Conservation (phyloP, 2,113 vertebrate species). For the Cercocebus atys region DNA sequence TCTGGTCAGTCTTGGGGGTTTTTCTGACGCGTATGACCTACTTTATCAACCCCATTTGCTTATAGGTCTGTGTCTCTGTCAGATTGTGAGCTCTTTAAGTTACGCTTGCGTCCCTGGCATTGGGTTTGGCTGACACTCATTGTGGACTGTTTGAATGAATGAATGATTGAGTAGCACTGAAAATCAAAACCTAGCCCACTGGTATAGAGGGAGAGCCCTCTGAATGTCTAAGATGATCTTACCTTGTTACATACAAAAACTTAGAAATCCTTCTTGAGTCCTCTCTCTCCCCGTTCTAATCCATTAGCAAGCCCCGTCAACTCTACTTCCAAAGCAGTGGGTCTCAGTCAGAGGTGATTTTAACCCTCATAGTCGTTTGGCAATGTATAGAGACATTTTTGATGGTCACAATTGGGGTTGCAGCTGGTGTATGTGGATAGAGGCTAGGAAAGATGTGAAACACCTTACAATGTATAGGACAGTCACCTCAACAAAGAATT, state of each 20-base stretch:
- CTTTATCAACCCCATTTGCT: neutral
- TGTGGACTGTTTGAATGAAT: neutral
- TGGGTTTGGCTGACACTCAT: neutral
- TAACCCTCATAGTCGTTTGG: neutral
- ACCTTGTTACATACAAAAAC: rapidly evolving
- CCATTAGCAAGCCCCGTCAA: neutral
- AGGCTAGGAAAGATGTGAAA: neutral
- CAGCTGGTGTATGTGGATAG: neutral
- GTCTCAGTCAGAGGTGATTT: neutral
- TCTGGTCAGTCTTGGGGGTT: neutral
- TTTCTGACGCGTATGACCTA: neutral
- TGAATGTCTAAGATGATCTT: neutral
- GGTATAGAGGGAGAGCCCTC: neutral
- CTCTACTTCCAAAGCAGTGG: neutral
- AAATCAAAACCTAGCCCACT: too few relatives aligned
- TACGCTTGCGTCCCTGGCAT: rapidly evolving
- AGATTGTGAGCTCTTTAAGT: neutral
- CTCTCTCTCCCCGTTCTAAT: neutral
- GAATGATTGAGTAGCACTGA: neutral
- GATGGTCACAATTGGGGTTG: neutral
- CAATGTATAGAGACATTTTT: neutral
- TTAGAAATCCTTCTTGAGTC: neutral
- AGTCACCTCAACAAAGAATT: neutral
- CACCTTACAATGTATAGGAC: rapidly evolving
- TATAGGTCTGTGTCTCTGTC: neutral